Conservation (phyloP, 1,140 invertebrate species). For the Panagrolaimus sp. region DNA sequence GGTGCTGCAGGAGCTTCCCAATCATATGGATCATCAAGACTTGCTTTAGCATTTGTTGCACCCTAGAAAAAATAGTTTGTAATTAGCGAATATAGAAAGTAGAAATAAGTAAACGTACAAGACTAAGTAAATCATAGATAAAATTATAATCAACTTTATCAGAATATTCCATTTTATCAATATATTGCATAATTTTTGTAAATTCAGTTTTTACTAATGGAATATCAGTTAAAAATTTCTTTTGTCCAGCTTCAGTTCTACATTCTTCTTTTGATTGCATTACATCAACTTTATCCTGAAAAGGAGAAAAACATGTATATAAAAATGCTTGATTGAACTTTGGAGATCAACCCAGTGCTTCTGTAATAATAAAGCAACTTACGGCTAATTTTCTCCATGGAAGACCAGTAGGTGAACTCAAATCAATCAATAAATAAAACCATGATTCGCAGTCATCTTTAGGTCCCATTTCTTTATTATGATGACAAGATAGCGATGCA, state of each 20-base stretch:
- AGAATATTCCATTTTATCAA: constrained; percentile 23
- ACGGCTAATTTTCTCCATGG: constrained; percentile 27
- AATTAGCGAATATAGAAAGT: neutral
- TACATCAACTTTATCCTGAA: constrained; percentile 23
- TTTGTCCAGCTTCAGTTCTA: constrained; percentile 7
- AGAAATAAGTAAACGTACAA: neutral
- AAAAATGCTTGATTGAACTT: no score
- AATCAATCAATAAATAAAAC: constrained; percentile 36
- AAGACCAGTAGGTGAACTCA: constrained; percentile 20
- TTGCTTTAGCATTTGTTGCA: neutral
- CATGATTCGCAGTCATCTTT: constrained; percentile 42
- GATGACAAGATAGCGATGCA: constrained; percentile 27
- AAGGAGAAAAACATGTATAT: no score
- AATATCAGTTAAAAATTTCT: constrained; percentile 6
- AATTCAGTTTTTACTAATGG: constrained; percentile 16
- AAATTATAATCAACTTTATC: constrained; percentile 23
- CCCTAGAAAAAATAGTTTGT: neutral
- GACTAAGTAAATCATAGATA: constrained; percentile 20
- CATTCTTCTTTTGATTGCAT: constrained; percentile 25
- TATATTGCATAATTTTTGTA: constrained; percentile 22
- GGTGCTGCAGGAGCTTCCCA: no score
- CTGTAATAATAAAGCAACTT: no score
- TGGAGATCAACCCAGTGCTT: no score
- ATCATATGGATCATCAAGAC: constrained; percentile 13
- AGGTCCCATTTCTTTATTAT: constrained; percentile 26